Conservation (phyloP, 2,888 invertebrate genomes). For the Eucriotettix oculatus region DNA sequence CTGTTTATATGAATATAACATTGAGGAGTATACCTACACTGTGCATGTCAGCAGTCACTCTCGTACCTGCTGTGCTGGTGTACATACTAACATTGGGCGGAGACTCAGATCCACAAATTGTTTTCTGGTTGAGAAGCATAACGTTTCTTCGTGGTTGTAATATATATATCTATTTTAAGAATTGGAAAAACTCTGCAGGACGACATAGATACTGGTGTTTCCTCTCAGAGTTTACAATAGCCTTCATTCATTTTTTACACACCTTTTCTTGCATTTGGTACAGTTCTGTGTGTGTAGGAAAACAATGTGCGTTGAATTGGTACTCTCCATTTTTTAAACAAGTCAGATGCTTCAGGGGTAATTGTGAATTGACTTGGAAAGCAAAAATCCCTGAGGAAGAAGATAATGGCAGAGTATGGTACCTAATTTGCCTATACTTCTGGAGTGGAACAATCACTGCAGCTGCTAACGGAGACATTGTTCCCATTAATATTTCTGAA, state of each 20-base stretch:
- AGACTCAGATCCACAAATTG: neutral
- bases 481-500: neutral
- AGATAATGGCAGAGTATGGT: neutral
- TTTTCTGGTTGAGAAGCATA: slow-evolving; percentile 12
- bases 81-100: neutral
- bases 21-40: neutral
- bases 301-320: neutral
- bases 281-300: neutral
- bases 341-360: no score
- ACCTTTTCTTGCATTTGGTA: slow-evolving; percentile 33
- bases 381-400: neutral
- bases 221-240: slow-evolving; percentile 30
- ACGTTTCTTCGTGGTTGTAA: slow-evolving; percentile 29
- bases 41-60: neutral
- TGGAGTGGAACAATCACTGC: neutral
- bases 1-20: neutral
- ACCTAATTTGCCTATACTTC: neutral
- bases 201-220: slow-evolving; percentile 34
- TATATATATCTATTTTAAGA: slow-evolving; percentile 28
- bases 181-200: slow-evolving; percentile 30
- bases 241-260: slow-evolving; percentile 30
- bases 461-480: neutral
- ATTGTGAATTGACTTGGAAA: no score
- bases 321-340: no score
- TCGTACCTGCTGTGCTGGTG: neutral